Evolutionary conservation across 2,797 vertebrate genomes (phyloP), one percentile per base, ranked within the genome.

Genomic region (Phylloscopus collybita): DNA sequence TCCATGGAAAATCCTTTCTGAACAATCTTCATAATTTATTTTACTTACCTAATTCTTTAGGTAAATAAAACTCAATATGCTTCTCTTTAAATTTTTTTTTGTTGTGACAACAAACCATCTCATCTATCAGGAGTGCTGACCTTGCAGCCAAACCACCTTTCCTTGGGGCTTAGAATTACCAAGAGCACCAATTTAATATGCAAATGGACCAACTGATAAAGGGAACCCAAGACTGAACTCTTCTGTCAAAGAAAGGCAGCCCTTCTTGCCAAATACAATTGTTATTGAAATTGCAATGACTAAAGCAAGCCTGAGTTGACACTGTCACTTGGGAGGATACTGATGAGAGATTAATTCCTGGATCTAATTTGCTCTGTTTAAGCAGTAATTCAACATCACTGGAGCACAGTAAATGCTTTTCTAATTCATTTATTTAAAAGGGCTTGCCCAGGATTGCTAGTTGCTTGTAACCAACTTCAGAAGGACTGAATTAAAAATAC

Each of bases 321-420:
- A 82, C 60, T 34, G 66, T 66, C 87, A 91, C 57, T 57, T 40
- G 40, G 93, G 74, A 88, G 50, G 44, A 64, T 80, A 88, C 17
- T 71, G 88, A 92, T 87, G 78, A 84, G 30, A 80, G 80, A 95
- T 89, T 92, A 93, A 79, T 62, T 29, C 80, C 81, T 61, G 45
- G 69, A 93, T 95, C 73, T 92, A 80, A 95, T 96, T 90, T 95
- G 32, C 59, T 83, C 49, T 76, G 38, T 91, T 93, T 81, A 87
- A 95, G 83, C 53, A 86, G 76, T 87, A 95, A 89, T 89, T 95
- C 92, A 92, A 69, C 72, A 80, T 64, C 32, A n/a, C 82, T 87
- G 78, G 49, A 97, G 90, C 73, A 79, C 11, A 65, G 47, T 73
- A 93, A 95, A 86, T 83, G 7, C 92, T 92, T 92, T 96, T 90